Evolutionary conservation across 2,113 vertebrate species (phyloP).

Genomic region (Melanerpes formicivorus): DNA sequence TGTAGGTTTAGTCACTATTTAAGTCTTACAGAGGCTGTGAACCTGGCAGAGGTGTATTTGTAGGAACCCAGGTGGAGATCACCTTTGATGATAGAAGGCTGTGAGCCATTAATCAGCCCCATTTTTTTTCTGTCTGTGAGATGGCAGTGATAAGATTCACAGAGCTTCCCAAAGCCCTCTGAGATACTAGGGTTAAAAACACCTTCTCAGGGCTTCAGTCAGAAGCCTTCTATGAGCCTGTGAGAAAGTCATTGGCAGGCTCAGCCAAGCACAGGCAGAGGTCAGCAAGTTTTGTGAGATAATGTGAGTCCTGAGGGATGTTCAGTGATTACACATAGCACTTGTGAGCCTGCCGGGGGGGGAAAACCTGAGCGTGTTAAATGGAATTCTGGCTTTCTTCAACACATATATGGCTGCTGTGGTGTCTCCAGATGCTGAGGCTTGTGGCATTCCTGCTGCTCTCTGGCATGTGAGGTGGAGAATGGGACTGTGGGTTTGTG

Average conservation of each 20-base stretch:
- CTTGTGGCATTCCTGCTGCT: background rate
- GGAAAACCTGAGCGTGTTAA: background rate
- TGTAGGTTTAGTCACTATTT: background rate
- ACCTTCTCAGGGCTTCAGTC: background rate
- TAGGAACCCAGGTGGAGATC: background rate
- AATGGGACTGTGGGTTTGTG: background rate
- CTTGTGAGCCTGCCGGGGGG: background rate
- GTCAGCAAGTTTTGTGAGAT: background rate
- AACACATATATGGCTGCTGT: background rate
- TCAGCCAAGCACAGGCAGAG: background rate
- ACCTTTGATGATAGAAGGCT: background rate
- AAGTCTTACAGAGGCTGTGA: background rate
- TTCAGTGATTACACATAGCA: background rate
- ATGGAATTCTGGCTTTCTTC: constrained; percentile 28
- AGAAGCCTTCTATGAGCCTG: background rate
- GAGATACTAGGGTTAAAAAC: background rate
- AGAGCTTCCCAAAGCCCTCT: background rate
- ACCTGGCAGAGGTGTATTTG: background rate
- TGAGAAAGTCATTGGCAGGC: background rate
- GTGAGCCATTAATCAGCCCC: background rate
- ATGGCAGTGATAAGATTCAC: background rate
- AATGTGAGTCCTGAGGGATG: too few relatives aligned
- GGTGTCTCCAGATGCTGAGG: background rate
- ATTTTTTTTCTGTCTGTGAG: background rate
- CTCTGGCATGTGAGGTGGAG: background rate